Evolutionary conservation across 2,797 vertebrate species (phyloP), one percentile per base, ranked within the genome.

Genomic region (Ibycter americanus): DNA sequence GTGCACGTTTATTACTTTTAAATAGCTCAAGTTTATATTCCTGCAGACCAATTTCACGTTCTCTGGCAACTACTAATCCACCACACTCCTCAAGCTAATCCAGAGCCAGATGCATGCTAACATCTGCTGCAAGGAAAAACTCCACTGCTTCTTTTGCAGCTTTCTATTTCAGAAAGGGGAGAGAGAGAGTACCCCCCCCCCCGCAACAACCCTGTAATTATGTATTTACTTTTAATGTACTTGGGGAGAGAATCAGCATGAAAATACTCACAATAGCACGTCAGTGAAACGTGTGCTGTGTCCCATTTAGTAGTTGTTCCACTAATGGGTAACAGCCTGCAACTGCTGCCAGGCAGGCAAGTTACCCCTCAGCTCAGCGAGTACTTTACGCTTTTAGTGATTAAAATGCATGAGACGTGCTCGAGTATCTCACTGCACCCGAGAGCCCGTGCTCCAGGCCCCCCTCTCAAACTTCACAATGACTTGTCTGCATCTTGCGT

Each of bases 91-190:
- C 3, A 16, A 62, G 65, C 87, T 93, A 88, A 61, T 31, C 38
- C 4, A 2, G 61, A 83, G 65, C 79, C 95, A 96, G 94, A 95
- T 66, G 87, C 56, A 32, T 4, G 83, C 76, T 65, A 86, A 85
- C 96, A 95, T 93, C 91, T 96, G 93, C 94, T 90, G 66, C 78
- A 86, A 86, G 66, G 83, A 72, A 79, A 81, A 81, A 40, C 66
- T 49, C 54, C 89, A 44, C 68, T 78, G 87, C 87, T 85, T n/a
- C 91, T 72, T 47, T 63, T 44, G 52, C 72, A 76, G 76, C 40
- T 27, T 59, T 66, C 68, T 68, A 32, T 62, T 80, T 91, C 83
- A 40, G 83, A 93, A 61, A 79, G 79, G 56, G 83, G 56, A 78
- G 31, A 78, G 51, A 72, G 47, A 46, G 18, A 17, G n/a, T 26